Evolutionary conservation across 2,888 invertebrate genomes (phyloP), one percentile per base, ranked within the genome.

Genomic region (Heliconius cydno): DNA sequence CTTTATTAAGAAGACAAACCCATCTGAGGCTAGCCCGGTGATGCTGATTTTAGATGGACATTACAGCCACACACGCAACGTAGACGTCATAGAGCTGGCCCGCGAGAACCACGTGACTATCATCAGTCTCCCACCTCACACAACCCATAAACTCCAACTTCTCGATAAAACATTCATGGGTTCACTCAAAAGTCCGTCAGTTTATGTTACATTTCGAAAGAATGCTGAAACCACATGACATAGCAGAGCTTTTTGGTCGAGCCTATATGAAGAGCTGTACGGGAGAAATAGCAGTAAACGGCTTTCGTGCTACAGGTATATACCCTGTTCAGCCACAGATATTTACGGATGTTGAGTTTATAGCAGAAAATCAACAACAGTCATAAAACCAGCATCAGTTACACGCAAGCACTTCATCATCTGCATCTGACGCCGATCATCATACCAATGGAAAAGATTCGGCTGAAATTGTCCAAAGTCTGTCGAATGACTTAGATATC

Each of bases 61-160:
- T 79, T 46, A 30, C 30, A 30, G 30, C 30, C 30, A 30, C 30
- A 30, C 30, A 5, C 30, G 30, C 30, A 30, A 30, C 30, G 5
- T 81, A 41, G 79, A 82, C n/a, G 60, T 82, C 6, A 9, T 79
- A 22, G 67, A 34, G 25, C 52, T 67, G 28, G 82, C 80, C 30
- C 66, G 77, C n/a, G 78, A 28, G 60, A 81, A 81, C 28, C 65
- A 78, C 63, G 79, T 82, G 30, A 79, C 73, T 63, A 80, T 82
- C 28, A 76, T 82, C 12, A 77, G 76, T 75, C 34, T 81, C 22
- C 81, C 80, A n/a, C 79, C 82, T 78, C 79, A 79, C 60, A 72
- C 76, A 70, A 71, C 82, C 28, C 80, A 80, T 52, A 80, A 80
- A 60, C 68, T 82, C n/a, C 82, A 82, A 67, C 82, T 79, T n/a